Conservation (phyloP, 2,888 invertebrate species). For the Bombylius major region DNA sequence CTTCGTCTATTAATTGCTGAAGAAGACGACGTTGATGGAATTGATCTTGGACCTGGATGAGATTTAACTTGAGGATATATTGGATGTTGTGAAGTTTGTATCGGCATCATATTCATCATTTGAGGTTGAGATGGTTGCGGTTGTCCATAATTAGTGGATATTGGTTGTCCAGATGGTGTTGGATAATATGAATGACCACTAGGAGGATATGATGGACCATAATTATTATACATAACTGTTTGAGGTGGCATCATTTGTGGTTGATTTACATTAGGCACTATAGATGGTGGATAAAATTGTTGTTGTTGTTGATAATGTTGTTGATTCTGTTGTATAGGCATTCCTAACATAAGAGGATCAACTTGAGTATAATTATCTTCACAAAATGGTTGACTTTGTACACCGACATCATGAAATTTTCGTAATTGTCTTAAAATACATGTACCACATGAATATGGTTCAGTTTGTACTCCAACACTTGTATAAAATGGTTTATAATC, state of each 20-base stretch:
- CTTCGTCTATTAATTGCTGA: not conserved
- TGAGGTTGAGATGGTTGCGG: not conserved
- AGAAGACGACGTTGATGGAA: not conserved
- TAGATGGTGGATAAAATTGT: not conserved
- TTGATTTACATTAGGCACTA: not conserved
- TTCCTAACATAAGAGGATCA: not conserved
- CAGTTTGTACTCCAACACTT: constrained; percentile 5
- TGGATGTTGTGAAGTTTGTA: not conserved
- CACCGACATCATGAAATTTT: not conserved
- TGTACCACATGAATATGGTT: not conserved
- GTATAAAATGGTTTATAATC: constrained; percentile 1
- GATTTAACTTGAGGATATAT: not conserved
- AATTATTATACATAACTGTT: not conserved
- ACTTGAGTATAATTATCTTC: not conserved
- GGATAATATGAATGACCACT: not conserved
- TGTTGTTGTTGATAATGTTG: not conserved
- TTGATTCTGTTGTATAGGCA: not conserved
- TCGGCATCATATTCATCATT: not conserved
- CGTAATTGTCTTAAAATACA: constrained; percentile 6
- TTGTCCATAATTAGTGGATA: not conserved
- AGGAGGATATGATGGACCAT: not conserved
- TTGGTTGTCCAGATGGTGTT: not conserved
- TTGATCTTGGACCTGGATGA: not conserved
- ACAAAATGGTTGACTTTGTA: not conserved
- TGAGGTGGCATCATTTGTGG: not conserved